Percentiles rank a stretch among this genome's conserved stretches.
phyloP scores from a whole-genome alignment of 2,888 invertebrate species.

The Melanargia galathea region DNA sequence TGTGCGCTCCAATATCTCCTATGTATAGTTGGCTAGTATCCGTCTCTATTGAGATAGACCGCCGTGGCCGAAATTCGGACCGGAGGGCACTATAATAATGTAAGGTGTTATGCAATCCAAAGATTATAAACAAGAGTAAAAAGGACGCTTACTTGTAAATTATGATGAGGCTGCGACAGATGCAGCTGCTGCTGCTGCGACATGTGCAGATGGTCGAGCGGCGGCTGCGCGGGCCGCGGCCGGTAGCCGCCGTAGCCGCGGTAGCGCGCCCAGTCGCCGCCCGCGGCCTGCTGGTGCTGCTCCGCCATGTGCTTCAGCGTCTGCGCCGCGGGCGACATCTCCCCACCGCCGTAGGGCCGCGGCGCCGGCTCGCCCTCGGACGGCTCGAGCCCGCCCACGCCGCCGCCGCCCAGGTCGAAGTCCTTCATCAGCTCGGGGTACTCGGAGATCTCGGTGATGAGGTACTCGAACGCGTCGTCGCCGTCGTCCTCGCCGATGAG shows the following conservation, averaged over 20 bases:
- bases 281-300: constrained; percentile 92
- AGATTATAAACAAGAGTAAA: neutral
- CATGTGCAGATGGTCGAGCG: constrained; percentile 86
- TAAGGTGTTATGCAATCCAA: neutral
- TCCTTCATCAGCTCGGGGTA: constrained; percentile 92
- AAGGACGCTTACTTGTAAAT: constrained; percentile 86
- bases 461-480: constrained; percentile 91
- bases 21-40: no score
- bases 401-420: constrained; percentile 83
- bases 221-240: constrained; percentile 66
- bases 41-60: no score
- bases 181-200: constrained; percentile 94
- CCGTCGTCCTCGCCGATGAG: constrained; percentile 92
- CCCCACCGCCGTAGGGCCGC: constrained; percentile 82
- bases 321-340: constrained; percentile 95
- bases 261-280: constrained; percentile 82
- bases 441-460: constrained; percentile 93
- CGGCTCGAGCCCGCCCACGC: constrained; percentile 65
- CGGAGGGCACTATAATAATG: no score
- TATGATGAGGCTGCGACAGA: constrained; percentile 90
- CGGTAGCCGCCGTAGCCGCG: constrained; percentile 80
- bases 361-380: constrained; percentile 75
- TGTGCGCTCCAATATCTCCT: no score
- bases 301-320: constrained; percentile 98
- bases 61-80: no score